A percentile compares a stretch with the other conserved stretches of the same genome.
These are phyloP conservation scores for Erebia aethiops DNA, from an alignment of 2,888 invertebrate genomes.

Conservation along the genomic window DNA sequence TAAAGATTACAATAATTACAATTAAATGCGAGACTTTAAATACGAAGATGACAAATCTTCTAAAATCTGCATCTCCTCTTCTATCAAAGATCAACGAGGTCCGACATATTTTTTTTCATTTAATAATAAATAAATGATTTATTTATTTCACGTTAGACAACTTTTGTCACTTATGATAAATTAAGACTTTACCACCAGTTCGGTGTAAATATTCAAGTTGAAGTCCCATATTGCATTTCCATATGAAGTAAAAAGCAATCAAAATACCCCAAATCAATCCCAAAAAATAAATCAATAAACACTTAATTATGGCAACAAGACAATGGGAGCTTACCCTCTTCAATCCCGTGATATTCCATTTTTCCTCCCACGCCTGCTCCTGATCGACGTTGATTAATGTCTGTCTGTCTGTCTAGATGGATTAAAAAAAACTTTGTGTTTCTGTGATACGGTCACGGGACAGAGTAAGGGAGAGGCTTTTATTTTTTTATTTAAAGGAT, in stretches of 20 bases:
- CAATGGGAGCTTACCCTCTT: conserved; percentile 33
- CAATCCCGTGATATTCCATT: conserved; percentile 38
- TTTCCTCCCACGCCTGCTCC: conserved; percentile 58
- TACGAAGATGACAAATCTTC: too few relatives aligned
- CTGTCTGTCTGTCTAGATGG: conserved; percentile 68
- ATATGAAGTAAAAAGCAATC: conserved; percentile 11
- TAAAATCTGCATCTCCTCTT: too few relatives aligned
- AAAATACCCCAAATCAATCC: conserved; percentile 15
- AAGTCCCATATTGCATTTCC: not conserved
- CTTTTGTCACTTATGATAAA: too few relatives aligned
- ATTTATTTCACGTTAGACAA: too few relatives aligned
- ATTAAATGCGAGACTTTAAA: too few relatives aligned
- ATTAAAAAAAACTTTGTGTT: conserved; percentile 79
- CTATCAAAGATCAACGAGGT: too few relatives aligned
- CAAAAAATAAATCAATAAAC: conserved; percentile 37
- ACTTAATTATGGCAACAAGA: conserved; percentile 35
- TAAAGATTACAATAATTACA: too few relatives aligned
- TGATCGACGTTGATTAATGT: conserved; percentile 82
- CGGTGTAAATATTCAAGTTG: too few relatives aligned
- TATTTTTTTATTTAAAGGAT: not conserved
- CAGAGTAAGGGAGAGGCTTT: conserved; percentile 43
- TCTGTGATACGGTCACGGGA: conserved; percentile 59
- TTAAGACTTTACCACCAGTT: too few relatives aligned
- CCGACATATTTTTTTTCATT: too few relatives aligned
- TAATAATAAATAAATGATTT: too few relatives aligned